Conservation (phyloP, 2,888 invertebrate species). For the Cryptus armator region DNA sequence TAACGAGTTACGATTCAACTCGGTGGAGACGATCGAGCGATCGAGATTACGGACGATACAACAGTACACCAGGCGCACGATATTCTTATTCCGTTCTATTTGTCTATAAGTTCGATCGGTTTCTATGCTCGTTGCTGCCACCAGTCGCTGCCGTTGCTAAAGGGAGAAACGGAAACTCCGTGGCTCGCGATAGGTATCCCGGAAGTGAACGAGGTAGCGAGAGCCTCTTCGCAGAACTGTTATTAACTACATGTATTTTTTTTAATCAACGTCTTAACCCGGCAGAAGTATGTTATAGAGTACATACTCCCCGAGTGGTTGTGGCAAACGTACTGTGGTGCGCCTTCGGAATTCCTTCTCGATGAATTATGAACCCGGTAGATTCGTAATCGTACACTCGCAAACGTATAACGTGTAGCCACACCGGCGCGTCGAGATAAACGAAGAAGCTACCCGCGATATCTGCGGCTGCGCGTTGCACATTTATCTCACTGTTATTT, state of each 20-base stretch:
- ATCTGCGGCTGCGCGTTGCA: neutral
- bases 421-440: constrained; percentile 42
- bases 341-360: constrained; percentile 56
- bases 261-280: constrained; percentile 51
- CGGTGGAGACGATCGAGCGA: constrained; percentile 39
- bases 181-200: constrained; percentile 73
- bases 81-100: constrained; percentile 44
- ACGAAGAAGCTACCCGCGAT: constrained; percentile 53
- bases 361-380: constrained; percentile 67
- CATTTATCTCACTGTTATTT: constrained; percentile 35
- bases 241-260: constrained; percentile 73
- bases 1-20: constrained; percentile 29
- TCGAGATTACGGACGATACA: constrained; percentile 43
- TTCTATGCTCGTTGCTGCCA: neutral
- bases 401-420: constrained; percentile 55
- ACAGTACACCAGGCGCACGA: constrained; percentile 16
- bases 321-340: constrained; percentile 27
- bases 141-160: constrained; percentile 63
- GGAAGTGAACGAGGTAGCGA: constrained; percentile 70
- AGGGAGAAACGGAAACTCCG: constrained; percentile 71
- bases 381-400: constrained; percentile 66
- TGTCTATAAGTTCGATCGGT: constrained; percentile 35
- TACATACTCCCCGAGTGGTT: constrained; percentile 17
- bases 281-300: constrained; percentile 33
- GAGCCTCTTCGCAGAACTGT: constrained; percentile 68